Percentiles rank a stretch among this genome's conserved stretches.
Evolutionary conservation across 2,888 invertebrate genomes (phyloP).

Genomic region (Schizotus pectinicornis): DNA sequence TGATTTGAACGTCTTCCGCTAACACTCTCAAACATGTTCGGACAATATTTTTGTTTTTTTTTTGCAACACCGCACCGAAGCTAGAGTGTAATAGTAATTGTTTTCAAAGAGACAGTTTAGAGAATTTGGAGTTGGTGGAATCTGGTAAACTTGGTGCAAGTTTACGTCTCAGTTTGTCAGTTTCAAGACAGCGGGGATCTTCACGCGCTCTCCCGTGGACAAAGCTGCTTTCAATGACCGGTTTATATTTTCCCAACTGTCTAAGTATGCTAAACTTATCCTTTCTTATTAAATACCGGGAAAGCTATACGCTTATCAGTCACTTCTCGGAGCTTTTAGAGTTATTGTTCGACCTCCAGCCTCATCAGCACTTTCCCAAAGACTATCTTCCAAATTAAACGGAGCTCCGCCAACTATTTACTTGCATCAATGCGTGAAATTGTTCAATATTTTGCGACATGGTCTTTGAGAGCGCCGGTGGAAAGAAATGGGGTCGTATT

Average conservation of each 20-base stretch:
- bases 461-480: no score
- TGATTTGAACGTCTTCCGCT: neutral
- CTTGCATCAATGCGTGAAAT: no score
- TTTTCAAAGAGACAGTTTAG: constrained; percentile 19
- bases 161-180: constrained; percentile 27
- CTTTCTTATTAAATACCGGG: constrained; percentile 26
- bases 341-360: neutral
- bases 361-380: neutral
- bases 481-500: no score
- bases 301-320: constrained; percentile 18
- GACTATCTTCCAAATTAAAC: neutral
- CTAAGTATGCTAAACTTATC: constrained; percentile 28
- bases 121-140: constrained; percentile 26
- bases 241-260: constrained; percentile 27
- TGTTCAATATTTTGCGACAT: no score
- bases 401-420: no score
- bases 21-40: no score
- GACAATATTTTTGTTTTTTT: neutral
- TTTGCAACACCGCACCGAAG: neutral
- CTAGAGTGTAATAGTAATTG: constrained; percentile 25
- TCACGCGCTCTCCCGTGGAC: constrained; percentile 27
- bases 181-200: constrained; percentile 21
- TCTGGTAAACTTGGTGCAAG: constrained; percentile 23
- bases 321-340: constrained; percentile 4
- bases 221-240: constrained; percentile 23